A percentile compares a stretch with the other conserved stretches of the same genome.
Evolutionary conservation across 1,140 invertebrate genomes (phyloP).

Genomic region (Dufourea novaeangliae): DNA sequence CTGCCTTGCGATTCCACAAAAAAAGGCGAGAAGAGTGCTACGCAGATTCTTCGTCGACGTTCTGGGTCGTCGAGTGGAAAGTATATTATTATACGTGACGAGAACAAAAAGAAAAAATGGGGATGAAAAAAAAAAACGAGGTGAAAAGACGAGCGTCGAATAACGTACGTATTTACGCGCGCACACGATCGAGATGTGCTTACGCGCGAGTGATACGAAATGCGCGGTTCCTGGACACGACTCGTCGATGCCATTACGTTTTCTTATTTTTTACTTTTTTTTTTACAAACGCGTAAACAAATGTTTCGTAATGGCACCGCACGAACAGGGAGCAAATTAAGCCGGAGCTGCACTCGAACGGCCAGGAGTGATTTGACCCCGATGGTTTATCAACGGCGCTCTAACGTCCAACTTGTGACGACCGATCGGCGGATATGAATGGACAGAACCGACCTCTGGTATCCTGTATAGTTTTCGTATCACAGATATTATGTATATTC

Average conservation of each 20-base stretch:
- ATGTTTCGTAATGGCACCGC: constrained; percentile 50
- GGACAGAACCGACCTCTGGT: neutral
- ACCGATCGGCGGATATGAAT: constrained; percentile 44
- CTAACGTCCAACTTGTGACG: constrained; percentile 44
- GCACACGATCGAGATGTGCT: neutral
- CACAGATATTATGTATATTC: neutral
- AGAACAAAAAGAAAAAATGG: neutral
- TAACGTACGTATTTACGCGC: neutral
- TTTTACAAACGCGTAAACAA: constrained; percentile 51
- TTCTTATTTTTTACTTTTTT: no score
- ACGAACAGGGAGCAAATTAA: constrained; percentile 54
- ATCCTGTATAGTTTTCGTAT: neutral
- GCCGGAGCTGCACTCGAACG: constrained; percentile 42
- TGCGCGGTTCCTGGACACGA: constrained; percentile 15
- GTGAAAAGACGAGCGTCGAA: neutral
- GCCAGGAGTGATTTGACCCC: constrained; percentile 49
- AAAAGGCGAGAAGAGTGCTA: constrained; percentile 55
- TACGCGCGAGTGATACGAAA: constrained; percentile 23
- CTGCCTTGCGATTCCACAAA: constrained; percentile 52
- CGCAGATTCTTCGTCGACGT: constrained; percentile 39
- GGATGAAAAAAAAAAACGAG: neutral
- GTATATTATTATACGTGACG: no score
- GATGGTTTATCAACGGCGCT: constrained; percentile 42
- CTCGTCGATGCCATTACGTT: constrained; percentile 52
- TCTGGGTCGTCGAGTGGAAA: no score